Percentiles rank a stretch among this genome's conserved stretches.
phyloP scores from a whole-genome alignment of 2,113 vertebrate species.

The Mastomys coucha region DNA sequence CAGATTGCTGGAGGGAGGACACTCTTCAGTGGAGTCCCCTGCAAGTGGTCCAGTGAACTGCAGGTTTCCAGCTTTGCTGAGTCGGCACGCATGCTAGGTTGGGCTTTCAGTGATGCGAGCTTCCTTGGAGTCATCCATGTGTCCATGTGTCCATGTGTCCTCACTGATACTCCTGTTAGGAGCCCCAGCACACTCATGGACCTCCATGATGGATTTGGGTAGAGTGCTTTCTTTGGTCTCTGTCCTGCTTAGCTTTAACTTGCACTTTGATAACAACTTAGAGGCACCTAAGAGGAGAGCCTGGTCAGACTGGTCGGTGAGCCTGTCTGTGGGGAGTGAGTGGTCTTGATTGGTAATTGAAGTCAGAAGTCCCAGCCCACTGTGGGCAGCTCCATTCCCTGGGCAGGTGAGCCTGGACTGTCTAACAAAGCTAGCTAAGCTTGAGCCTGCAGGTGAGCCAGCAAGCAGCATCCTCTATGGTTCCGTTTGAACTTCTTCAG shows the following conservation, averaged over 20 bases:
- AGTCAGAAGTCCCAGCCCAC: background rate
- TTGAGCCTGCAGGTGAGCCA: background rate
- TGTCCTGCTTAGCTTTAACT: background rate
- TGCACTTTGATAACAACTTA: background rate
- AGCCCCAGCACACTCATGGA: background rate
- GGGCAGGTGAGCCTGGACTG: background rate
- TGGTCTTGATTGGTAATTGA: background rate
- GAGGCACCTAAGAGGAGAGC: too few species aligned
- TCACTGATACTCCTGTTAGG: background rate
- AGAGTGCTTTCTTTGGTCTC: background rate
- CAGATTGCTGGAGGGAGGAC: background rate
- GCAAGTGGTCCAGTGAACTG: background rate
- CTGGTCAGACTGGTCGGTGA: too few species aligned
- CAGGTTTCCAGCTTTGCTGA: background rate
- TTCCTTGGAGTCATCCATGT: background rate
- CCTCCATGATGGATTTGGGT: background rate
- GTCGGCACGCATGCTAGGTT: too few species aligned
- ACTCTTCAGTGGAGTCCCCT: background rate
- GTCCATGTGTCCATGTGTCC: rapidly evolving
- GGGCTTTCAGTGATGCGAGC: background rate
- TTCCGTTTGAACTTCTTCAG: background rate
- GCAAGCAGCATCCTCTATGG: background rate
- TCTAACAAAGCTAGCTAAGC: background rate
- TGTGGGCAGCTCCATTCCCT: background rate
- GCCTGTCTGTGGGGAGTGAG: background rate